phyloP scores from a whole-genome alignment of 2,888 invertebrate species.

The Homarus gammarus region DNA sequence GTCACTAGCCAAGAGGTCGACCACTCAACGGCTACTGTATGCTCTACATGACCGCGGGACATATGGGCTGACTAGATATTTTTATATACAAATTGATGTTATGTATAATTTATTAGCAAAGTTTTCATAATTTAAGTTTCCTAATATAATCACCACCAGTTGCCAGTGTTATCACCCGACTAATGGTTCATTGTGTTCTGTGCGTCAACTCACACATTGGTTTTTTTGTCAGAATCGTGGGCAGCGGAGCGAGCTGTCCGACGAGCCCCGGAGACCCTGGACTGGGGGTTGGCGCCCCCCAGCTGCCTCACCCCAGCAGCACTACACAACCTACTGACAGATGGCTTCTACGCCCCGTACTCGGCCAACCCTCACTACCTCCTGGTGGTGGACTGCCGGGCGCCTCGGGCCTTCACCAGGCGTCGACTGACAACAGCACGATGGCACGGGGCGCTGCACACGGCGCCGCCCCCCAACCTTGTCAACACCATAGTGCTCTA shows the following conservation, averaged over 20 bases:
- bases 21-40: too few species aligned
- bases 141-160: too few species aligned
- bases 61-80: too few species aligned
- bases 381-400: conserved; percentile 78
- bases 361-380: conserved; percentile 78
- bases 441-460: conserved; percentile 76
- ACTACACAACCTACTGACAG: conserved; percentile 78
- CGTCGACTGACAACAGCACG: conserved; percentile 59
- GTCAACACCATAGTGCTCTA: conserved; percentile 78
- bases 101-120: too few species aligned
- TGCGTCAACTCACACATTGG: background rate
- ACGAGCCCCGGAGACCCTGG: conserved; percentile 76
- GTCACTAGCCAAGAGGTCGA: too few species aligned
- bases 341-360: conserved; percentile 78
- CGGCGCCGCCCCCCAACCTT: conserved; percentile 73
- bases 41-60: too few species aligned
- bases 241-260: conserved; percentile 76
- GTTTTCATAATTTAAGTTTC: too few species aligned
- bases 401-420: conserved; percentile 75
- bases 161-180: too few species aligned
- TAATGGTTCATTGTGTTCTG: too few species aligned
- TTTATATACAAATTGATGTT: too few species aligned
- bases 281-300: conserved; percentile 76
- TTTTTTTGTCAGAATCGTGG: conserved; percentile 76
- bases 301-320: conserved; percentile 77